Evolutionary conservation across 2,797 vertebrate species (phyloP), one percentile per base, ranked within the genome.

Genomic region (Halcyon badia): DNA sequence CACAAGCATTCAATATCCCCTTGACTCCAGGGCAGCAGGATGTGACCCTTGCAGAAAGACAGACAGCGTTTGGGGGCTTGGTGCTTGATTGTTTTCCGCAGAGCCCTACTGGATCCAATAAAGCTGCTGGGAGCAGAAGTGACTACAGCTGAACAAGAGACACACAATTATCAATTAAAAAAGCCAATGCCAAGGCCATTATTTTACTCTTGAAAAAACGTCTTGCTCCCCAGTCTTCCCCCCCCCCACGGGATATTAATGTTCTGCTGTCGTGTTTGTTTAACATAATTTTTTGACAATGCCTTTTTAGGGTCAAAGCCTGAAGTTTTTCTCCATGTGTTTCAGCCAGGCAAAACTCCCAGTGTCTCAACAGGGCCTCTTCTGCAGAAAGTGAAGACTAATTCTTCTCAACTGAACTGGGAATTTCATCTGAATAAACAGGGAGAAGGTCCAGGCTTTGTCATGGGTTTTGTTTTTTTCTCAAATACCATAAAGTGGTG

Each of bases 101-200:
- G 88, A 92, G 70, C 80, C 87, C 35, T 73, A 64, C 77, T 94
- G 91, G 78, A 95, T 54, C 91, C 83, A 90, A 64, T 95, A 88
- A 90, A 88, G 80, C 72, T 60, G 52, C 86, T 95, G 0, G 15
- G 72, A 92, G 85, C 60, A 89, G 62, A 93, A 94, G 85, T 94
- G 87, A 66, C 94, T 95, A n/a, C 83, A 94, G 93, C 86, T 95
- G 96, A 96, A 95, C 83, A 83, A 82, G 66, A 90, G 83, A 66
- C 61, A 69, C 42, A 70, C 56, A 95, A 93, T 94, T 93, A 93
- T 84, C 83, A 87, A 90, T 96, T 94, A 94, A 89, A 94, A 93
- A 82, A 91, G 66, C 84, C 79, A 76, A 62, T 0, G 1, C 82
- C 72, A 88, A 93, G 42, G 35, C 83, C 58, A 56, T 95, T 96